A percentile compares a stretch with the other conserved stretches of the same genome.
phyloP scores from a whole-genome alignment of 2,113 vertebrate genomes.

The Genyomyrus donnyi region DNA sequence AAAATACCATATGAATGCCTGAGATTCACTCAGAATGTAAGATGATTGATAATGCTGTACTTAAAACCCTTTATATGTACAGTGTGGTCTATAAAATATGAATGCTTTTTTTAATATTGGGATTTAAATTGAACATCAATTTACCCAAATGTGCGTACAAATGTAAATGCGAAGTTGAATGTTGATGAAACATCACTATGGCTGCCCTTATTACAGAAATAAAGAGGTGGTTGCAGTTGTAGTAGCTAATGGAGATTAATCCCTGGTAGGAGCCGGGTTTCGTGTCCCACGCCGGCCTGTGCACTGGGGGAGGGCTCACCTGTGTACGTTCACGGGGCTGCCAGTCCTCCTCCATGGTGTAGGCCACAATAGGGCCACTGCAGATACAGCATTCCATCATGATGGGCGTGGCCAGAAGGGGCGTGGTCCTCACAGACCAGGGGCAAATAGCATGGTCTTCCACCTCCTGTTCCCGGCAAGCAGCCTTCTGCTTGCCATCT shows the following conservation, averaged over 20 bases:
- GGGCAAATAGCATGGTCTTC: conserved; percentile 41
- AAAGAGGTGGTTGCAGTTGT: background rate
- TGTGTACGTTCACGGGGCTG: conserved; percentile 66
- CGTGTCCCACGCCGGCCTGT: background rate
- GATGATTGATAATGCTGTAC: background rate
- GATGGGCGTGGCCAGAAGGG: conserved; percentile 51
- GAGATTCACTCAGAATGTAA: background rate
- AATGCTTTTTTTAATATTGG: background rate
- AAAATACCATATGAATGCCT: background rate
- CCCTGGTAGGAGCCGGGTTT: background rate
- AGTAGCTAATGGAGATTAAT: background rate
- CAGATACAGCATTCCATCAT: conserved; percentile 67
- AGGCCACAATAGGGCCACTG: conserved; percentile 63
- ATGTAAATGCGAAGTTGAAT: background rate
- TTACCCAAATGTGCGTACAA: background rate
- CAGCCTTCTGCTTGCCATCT: conserved; percentile 50
- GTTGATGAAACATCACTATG: background rate
- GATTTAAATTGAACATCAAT: background rate
- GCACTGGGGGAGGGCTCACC: conserved; percentile 29
- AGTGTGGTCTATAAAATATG: background rate
- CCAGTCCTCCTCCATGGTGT: conserved; percentile 61
- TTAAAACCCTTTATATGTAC: background rate
- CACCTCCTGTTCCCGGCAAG: conserved; percentile 39
- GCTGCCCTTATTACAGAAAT: background rate
- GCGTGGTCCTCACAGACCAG: conserved; percentile 45